These are phyloP conservation scores for Drosophila bunnanda DNA, from an alignment of 2,888 invertebrate genomes.

Conservation along the genomic window DNA sequence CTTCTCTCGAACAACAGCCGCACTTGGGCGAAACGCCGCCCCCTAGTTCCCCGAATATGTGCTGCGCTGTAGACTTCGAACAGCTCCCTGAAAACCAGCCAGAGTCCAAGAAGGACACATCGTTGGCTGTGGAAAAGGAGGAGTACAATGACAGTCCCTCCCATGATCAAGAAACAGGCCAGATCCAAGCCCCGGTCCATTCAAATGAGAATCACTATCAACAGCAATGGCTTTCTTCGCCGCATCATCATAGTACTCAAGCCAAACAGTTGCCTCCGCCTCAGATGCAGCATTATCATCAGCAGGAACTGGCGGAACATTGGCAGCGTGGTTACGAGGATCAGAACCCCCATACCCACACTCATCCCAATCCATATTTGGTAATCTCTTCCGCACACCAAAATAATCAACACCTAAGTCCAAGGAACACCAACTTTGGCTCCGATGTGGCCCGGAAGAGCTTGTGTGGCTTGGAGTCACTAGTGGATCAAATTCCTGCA, in stretches of 20 bases:
- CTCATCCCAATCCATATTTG: constrained; percentile 45
- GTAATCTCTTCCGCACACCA: constrained; percentile 61
- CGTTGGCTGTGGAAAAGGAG: constrained; percentile 37
- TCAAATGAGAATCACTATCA: constrained; percentile 64
- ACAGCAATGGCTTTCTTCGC: constrained; percentile 58
- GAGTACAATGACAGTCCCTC: constrained; percentile 49
- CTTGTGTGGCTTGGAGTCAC: constrained; percentile 93
- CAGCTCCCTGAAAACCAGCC: constrained; percentile 56
- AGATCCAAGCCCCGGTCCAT: constrained; percentile 22
- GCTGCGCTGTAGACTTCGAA: constrained; percentile 73
- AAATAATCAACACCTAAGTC: constrained; percentile 64
- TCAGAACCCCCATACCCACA: constrained; percentile 30
- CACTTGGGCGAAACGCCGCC: constrained; percentile 76
- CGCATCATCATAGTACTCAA: constrained; percentile 45
- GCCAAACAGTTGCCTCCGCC: constrained; percentile 34
- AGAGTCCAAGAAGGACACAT: constrained; percentile 19
- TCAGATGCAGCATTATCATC: constrained; percentile 32
- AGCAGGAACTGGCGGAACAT: constrained; percentile 47
- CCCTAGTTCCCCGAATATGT: constrained; percentile 76
- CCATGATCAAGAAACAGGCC: constrained; percentile 37
- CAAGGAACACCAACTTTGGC: constrained; percentile 31
- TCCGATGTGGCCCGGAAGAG: constrained; percentile 93
- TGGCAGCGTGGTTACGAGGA: constrained; percentile 61
- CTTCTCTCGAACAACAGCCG: constrained; percentile 33
- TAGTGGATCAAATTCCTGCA: constrained; percentile 96